Percentiles rank a stretch among this genome's conserved stretches.
Evolutionary conservation across 2,888 invertebrate genomes (phyloP).

Genomic region (Phoenoteleia sp.): DNA sequence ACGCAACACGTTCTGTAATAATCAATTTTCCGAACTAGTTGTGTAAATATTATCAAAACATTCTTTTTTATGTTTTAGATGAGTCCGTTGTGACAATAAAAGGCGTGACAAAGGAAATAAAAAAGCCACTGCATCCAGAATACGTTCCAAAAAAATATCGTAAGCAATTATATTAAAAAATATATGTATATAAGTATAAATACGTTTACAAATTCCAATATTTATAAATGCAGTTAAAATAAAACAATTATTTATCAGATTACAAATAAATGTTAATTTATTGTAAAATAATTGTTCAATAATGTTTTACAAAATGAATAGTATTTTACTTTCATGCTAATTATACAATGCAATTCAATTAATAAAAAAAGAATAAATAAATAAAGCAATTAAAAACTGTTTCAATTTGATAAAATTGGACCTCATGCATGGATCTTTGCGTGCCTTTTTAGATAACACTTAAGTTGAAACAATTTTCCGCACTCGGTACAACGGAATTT

Average conservation of each 20-base stretch:
- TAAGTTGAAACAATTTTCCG: slow-evolving; percentile 13
- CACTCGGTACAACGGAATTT: background rate
- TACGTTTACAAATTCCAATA: no score
- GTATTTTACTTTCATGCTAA: no score
- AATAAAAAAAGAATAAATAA: slow-evolving; percentile 87
- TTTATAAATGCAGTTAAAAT: no score
- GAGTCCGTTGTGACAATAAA: slow-evolving; percentile 29
- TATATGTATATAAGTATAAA: background rate
- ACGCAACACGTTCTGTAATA: no score
- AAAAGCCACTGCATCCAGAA: slow-evolving; percentile 31
- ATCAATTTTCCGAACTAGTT: no score
- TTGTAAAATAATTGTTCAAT: no score
- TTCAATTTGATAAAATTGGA: slow-evolving; percentile 73
- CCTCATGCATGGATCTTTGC: background rate
- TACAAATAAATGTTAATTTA: no score
- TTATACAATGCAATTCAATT: no score
- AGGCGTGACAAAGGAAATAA: slow-evolving; percentile 20
- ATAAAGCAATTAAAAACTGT: slow-evolving; percentile 91
- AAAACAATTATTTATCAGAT: no score
- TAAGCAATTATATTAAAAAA: slow-evolving; percentile 7
- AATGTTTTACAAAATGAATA: no score
- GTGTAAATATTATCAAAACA: no score
- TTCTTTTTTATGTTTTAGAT: background rate
- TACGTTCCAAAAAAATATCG: slow-evolving; percentile 42
- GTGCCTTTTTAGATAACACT: slow-evolving; percentile 14